Percentiles rank a stretch among this genome's conserved stretches.
These are phyloP conservation scores for Amphibalanus amphitrite DNA, from an alignment of 1,140 invertebrate species.

Conservation along the genomic window DNA sequence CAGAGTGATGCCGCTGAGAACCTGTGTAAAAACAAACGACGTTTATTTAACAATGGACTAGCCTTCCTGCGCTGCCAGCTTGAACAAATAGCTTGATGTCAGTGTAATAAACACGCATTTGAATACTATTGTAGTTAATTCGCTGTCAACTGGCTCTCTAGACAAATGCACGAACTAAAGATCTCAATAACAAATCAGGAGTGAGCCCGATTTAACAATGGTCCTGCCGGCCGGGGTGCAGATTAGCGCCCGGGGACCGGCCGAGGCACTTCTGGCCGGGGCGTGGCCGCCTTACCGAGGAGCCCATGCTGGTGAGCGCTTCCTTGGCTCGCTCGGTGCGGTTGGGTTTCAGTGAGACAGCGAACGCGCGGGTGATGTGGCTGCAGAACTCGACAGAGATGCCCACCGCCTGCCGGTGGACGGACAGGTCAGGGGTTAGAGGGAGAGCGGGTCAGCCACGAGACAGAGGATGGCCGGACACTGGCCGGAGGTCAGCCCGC, in stretches of 20 bases:
- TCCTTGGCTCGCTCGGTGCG: slow-evolving; percentile 44
- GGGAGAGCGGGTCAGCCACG: too few species aligned
- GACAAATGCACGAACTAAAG: background rate
- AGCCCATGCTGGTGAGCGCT: slow-evolving; percentile 58
- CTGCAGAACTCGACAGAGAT: slow-evolving; percentile 90
- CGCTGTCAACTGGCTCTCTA: background rate
- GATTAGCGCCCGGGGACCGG: too few species aligned
- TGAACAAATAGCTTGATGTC: too few species aligned
- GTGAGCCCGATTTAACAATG: too few species aligned
- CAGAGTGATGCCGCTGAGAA: slow-evolving; percentile 78
- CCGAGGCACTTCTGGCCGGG: background rate
- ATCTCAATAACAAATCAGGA: too few species aligned
- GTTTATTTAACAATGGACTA: too few species aligned
- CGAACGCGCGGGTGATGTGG: slow-evolving; percentile 66
- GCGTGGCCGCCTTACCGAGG: slow-evolving; percentile 51
- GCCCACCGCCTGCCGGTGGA: slow-evolving; percentile 56
- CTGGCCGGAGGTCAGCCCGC: too few species aligned
- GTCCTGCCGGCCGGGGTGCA: too few species aligned
- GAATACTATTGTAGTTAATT: background rate
- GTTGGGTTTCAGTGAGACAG: slow-evolving; percentile 39
- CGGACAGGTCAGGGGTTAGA: background rate
- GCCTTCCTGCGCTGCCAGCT: too few species aligned
- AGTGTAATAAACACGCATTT: background rate
- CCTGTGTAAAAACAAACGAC: slow-evolving; percentile 32
- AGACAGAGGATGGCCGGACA: too few species aligned